Base-by-base conservation (phyloP, 2,113 vertebrate genomes). In the Thymallus thymallus region DNA sequence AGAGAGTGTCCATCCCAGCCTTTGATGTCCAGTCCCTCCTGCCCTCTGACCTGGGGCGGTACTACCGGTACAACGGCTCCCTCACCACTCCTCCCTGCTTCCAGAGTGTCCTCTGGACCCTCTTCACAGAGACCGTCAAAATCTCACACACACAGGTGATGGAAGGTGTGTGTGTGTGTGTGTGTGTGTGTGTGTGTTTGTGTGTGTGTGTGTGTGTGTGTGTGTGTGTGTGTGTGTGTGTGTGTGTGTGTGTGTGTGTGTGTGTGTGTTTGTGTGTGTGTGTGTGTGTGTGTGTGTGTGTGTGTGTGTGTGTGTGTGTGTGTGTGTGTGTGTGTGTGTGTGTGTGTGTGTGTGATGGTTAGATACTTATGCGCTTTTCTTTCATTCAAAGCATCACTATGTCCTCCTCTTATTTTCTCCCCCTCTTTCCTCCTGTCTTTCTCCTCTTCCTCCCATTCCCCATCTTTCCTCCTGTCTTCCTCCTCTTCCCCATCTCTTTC, bases 31-130 rank as follows among this genome's bases (percentile, higher is more conserved):
- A 84, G 24, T 89, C 85, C 0, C 90, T 99, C 82, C 90, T 98
- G 4, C 97, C 96, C 0, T 7, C 46, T 0, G 84, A 92, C 51
- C 87, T 96, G 13, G 90, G 87, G 0, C 91, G 89, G 29, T 99
- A 92, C 82, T 98, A 94, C 71, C 93, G 95, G 3, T 99, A 99
- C 91, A 96, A 94, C 0, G 97, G 97, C 56, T 98, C 97, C 0
- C 93, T 98, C 26, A 98, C 96, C 2, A 98, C 96, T 0, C 97
- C 96, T 0, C 96, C 96, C 6, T 99, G 97, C 89, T 83, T 87
- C 82, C 92, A 98, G 86, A 94, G 91, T 0, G 97, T 98, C 1
- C 84, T 94, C 79, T 99, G 97, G 97, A 96, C 92, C 0, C 70
- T 99, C 26, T 96, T 98, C 87, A 74, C 78, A 2, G 87, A 91